These are phyloP conservation scores for Leptarthrus brevirostris DNA, from an alignment of 2,888 invertebrate genomes.

Conservation along the genomic window DNA sequence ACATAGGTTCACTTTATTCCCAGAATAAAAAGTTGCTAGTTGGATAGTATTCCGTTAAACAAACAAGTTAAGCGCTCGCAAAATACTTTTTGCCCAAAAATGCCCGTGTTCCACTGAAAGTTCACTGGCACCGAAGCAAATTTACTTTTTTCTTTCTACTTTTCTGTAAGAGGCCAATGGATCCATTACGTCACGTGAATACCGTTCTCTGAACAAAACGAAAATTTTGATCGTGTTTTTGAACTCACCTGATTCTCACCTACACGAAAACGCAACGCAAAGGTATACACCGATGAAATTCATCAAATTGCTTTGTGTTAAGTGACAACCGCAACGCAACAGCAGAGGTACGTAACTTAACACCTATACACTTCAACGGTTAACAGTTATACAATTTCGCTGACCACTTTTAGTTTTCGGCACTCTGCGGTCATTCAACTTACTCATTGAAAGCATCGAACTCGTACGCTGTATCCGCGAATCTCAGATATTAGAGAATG, in stretches of 20 bases:
- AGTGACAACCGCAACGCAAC: neutral
- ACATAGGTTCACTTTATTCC: neutral
- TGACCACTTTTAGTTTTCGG: constrained; percentile 58
- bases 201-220: constrained; percentile 34
- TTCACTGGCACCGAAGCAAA: constrained; percentile 23
- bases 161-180: constrained; percentile 12
- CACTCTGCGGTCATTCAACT: constrained; percentile 45
- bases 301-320: neutral
- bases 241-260: constrained; percentile 43
- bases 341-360: neutral
- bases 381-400: constrained; percentile 59
- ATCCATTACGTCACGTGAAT: constrained; percentile 39
- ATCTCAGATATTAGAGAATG: no score
- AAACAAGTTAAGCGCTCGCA: neutral
- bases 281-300: constrained; percentile 7
- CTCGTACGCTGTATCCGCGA: no score
- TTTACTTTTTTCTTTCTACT: neutral
- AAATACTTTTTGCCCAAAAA: constrained; percentile 20
- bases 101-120: constrained; percentile 28
- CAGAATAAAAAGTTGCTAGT: neutral
- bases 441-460: neutral
- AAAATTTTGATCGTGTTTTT: constrained; percentile 47
- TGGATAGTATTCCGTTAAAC: neutral
- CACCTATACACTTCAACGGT: constrained; percentile 36
- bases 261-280: neutral